phyloP scores from a whole-genome alignment of 2,113 vertebrate genomes.

The Maccullochella peelii region DNA sequence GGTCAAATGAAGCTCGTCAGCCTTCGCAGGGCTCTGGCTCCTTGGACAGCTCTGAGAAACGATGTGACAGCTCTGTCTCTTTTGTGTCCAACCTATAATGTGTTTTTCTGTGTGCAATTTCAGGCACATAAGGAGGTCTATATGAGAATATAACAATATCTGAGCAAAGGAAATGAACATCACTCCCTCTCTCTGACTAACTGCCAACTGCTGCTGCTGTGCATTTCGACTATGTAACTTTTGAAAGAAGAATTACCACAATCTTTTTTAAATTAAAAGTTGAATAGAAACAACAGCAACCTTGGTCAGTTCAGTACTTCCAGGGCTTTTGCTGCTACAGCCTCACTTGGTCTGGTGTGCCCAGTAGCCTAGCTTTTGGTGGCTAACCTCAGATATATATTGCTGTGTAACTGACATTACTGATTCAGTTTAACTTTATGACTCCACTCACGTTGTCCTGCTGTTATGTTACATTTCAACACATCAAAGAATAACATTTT shows the following conservation, averaged over 20 bases:
- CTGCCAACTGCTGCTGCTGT: neutral
- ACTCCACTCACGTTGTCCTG: neutral
- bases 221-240: neutral
- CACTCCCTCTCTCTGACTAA: neutral
- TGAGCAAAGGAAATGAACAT: slow-evolving; percentile 11
- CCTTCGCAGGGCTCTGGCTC: neutral
- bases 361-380: neutral
- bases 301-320: no score
- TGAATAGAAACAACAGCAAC: neutral
- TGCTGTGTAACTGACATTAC: neutral
- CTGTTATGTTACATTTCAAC: neutral
- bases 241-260: neutral
- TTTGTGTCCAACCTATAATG: neutral
- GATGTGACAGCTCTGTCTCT: slow-evolving; percentile 25
- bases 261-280: neutral
- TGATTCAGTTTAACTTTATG: neutral
- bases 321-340: neutral
- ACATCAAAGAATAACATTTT: neutral
- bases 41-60: slow-evolving; percentile 8
- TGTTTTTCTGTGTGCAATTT: slow-evolving; percentile 28
- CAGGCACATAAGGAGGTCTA: slow-evolving; percentile 17
- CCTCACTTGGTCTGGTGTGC: neutral
- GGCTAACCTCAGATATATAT: no score
- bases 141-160: slow-evolving; percentile 17
- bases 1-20: slow-evolving; percentile 55